A percentile compares a stretch with the other conserved stretches of the same genome.
phyloP scores from a whole-genome alignment of 2,113 vertebrate species.

The Nyctereutes procyonoides region DNA sequence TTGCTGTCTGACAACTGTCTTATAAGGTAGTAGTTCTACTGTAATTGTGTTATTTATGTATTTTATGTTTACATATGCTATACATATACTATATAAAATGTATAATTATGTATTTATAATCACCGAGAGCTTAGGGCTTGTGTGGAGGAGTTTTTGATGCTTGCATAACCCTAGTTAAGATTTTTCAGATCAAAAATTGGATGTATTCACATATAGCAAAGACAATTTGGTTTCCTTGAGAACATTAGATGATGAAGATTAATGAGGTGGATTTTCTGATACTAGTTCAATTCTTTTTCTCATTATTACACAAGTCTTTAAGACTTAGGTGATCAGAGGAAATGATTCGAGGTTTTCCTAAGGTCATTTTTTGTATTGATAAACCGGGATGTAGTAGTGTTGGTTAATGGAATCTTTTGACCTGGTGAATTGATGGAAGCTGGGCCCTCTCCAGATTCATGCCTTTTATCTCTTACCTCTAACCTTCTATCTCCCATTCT shows the following conservation, averaged over 20 bases:
- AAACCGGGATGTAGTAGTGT: background rate
- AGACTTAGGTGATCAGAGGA: conserved; percentile 1
- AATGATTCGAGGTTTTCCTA: background rate
- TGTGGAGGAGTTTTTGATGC: background rate
- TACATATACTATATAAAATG: background rate
- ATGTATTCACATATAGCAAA: conserved; percentile 9
- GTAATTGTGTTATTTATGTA: conserved; percentile 3
- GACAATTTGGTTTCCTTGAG: conserved; percentile 37
- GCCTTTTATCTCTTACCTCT: background rate
- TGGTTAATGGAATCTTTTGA: conserved; percentile 31
- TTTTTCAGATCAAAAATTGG: conserved; percentile 34
- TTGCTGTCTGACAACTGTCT: background rate
- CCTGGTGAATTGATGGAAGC: background rate
- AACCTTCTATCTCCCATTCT: background rate
- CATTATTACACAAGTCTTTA: conserved; percentile 28
- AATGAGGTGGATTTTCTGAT: conserved; percentile 29
- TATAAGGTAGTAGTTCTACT: background rate
- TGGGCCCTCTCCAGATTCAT: background rate
- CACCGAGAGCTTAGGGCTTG: background rate
- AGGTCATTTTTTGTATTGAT: background rate
- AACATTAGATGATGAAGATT: background rate
- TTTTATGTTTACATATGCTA: conserved; percentile 2
- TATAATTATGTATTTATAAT: background rate
- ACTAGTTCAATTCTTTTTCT: conserved; percentile 13
- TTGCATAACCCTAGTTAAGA: conserved; percentile 22